Percentiles rank a stretch among this genome's conserved stretches.
Evolutionary conservation across 2,888 invertebrate genomes (phyloP).

Genomic region (Diarsia mendica): DNA sequence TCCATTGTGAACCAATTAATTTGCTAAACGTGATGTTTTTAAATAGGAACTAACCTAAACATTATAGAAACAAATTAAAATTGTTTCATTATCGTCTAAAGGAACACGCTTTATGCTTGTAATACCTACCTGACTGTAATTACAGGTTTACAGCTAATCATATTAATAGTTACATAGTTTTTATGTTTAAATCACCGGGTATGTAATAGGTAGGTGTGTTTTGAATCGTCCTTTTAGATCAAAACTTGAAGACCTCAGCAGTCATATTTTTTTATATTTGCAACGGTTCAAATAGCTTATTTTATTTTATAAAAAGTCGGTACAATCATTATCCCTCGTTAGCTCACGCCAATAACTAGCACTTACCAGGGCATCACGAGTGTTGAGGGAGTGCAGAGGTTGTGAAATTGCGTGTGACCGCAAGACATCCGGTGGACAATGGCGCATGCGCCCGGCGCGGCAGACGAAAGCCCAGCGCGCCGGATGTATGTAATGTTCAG

Average conservation of each 20-base stretch:
- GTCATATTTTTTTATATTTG: constrained; percentile 37
- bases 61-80: constrained; percentile 57
- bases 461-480: constrained; percentile 80
- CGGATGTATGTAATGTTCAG: constrained; percentile 87
- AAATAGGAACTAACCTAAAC: constrained; percentile 44
- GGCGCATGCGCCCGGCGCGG: constrained; percentile 75
- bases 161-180: constrained; percentile 66
- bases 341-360: constrained; percentile 65
- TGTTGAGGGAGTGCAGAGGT: constrained; percentile 81
- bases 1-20: constrained; percentile 63
- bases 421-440: constrained; percentile 89
- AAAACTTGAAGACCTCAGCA: constrained; percentile 55
- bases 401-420: constrained; percentile 90
- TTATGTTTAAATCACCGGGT: constrained; percentile 63
- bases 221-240: constrained; percentile 63
- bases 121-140: constrained; percentile 64
- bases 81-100: constrained; percentile 51
- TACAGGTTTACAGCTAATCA: constrained; percentile 63
- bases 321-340: constrained; percentile 53
- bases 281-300: constrained; percentile 21
- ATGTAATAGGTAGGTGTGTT: constrained; percentile 64
- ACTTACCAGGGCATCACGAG: constrained; percentile 79
- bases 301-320: constrained; percentile 28
- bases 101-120: constrained; percentile 40
- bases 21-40: constrained; percentile 59